Evolutionary conservation across 2,797 vertebrate genomes (phyloP).

Genomic region (Chromobotia macracanthus): DNA sequence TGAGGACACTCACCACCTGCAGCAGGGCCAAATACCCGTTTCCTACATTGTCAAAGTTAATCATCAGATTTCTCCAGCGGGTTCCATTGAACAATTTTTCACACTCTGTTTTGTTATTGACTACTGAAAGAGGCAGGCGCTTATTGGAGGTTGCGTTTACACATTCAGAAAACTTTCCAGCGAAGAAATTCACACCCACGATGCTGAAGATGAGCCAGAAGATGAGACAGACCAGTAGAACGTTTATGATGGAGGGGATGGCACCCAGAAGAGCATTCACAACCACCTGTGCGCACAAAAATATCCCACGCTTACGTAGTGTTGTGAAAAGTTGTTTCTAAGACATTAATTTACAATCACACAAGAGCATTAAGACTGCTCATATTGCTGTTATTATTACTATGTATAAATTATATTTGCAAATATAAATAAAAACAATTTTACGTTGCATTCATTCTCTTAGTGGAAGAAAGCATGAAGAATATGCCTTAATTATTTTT

Average conservation of each 20-base stretch:
- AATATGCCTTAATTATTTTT: no score
- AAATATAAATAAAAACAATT: no score
- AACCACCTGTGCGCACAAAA: constrained; percentile 85
- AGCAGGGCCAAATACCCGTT: constrained; percentile 94
- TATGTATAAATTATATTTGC: no score
- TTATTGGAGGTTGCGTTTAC: constrained; percentile 72
- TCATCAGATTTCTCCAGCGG: constrained; percentile 87
- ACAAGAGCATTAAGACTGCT: no score
- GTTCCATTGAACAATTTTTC: background rate
- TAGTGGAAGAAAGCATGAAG: no score
- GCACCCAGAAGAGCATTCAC: constrained; percentile 96
- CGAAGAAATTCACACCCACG: constrained; percentile 97
- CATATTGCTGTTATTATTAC: no score
- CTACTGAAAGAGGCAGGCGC: constrained; percentile 58
- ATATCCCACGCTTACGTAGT: constrained; percentile 41
- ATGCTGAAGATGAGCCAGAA: constrained; percentile 99
- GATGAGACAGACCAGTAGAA: constrained; percentile 97
- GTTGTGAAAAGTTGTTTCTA: no score
- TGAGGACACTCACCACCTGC: constrained; percentile 87
- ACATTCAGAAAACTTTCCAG: constrained; percentile 89
- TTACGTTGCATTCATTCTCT: no score
- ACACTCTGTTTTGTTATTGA: constrained; percentile 77
- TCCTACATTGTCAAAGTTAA: constrained; percentile 96
- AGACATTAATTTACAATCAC: no score
- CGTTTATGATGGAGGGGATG: constrained; percentile 99